phyloP scores from a whole-genome alignment of 2,888 invertebrate genomes.

The Rhopalosiphum nymphaeae region DNA sequence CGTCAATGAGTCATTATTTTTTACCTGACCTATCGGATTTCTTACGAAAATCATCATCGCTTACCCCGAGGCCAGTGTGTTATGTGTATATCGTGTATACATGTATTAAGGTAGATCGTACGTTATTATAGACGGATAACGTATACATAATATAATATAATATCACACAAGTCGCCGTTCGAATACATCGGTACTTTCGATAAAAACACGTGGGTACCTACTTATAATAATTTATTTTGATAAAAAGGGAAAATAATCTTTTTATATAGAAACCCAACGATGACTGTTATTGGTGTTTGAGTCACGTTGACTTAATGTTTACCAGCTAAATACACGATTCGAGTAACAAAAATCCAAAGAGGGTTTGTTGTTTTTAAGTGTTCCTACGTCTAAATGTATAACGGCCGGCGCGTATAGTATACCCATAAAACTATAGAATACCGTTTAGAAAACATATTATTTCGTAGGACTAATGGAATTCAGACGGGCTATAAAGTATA shows the following conservation, averaged over 20 bases:
- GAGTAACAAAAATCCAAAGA: neutral
- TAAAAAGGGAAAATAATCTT: slow-evolving; percentile 2
- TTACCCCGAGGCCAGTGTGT: neutral
- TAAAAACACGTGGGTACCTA: slow-evolving; percentile 13
- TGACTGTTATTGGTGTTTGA: slow-evolving; percentile 44
- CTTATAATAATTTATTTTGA: slow-evolving; percentile 17
- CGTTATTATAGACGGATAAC: neutral
- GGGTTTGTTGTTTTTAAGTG: slow-evolving; percentile 35
- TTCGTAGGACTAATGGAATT: slow-evolving; percentile 49
- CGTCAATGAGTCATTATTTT: slow-evolving; percentile 3
- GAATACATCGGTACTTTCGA: neutral
- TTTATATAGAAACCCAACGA: neutral
- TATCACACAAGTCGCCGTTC: neutral
- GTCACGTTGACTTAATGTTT: neutral
- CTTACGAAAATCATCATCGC: neutral
- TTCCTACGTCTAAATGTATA: neutral
- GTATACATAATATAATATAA: neutral
- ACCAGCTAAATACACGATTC: neutral
- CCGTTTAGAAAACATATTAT: slow-evolving; percentile 23
- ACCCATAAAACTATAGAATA: neutral
- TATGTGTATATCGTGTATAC: neutral
- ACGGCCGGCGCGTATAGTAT: neutral
- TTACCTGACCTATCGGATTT: slow-evolving; percentile 10
- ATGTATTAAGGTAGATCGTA: neutral
- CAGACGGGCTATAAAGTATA: neutral